Evolutionary conservation across 2,797 vertebrate genomes (phyloP).

Genomic region (Acridotheres tristis): DNA sequence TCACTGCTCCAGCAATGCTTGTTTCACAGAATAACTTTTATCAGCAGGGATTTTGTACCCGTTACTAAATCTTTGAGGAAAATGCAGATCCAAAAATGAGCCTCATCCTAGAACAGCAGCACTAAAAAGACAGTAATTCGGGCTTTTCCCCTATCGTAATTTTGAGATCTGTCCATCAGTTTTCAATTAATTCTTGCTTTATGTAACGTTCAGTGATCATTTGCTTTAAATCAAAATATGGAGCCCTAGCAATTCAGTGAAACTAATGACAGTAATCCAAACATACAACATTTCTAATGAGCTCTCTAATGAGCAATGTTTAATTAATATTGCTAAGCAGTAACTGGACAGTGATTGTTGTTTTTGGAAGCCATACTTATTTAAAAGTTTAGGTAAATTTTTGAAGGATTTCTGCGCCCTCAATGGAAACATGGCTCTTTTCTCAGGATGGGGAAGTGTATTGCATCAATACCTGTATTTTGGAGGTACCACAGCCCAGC

Average conservation of each 20-base stretch:
- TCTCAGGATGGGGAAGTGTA: background rate
- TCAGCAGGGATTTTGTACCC: background rate
- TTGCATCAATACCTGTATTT: background rate
- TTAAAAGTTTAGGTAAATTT: background rate
- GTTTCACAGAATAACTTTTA: background rate
- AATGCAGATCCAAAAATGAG: background rate
- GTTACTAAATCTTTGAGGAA: background rate
- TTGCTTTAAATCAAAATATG: conserved; percentile 1
- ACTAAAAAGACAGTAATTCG: background rate
- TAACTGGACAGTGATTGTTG: background rate
- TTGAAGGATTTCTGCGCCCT: background rate
- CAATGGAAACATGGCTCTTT: background rate
- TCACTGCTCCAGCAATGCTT: background rate
- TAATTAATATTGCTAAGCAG: background rate
- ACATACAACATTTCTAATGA: background rate
- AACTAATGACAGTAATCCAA: background rate
- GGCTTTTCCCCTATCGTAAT: background rate
- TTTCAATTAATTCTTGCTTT: background rate
- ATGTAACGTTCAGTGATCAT: background rate
- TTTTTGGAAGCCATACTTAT: background rate
- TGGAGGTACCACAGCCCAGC: background rate
- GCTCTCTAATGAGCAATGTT: background rate
- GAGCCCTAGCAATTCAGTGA: background rate
- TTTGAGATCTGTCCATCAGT: background rate
- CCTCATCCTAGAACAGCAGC: background rate